Evolutionary conservation across 2,888 invertebrate species (phyloP).

Genomic region (Hemaris fuciformis): DNA sequence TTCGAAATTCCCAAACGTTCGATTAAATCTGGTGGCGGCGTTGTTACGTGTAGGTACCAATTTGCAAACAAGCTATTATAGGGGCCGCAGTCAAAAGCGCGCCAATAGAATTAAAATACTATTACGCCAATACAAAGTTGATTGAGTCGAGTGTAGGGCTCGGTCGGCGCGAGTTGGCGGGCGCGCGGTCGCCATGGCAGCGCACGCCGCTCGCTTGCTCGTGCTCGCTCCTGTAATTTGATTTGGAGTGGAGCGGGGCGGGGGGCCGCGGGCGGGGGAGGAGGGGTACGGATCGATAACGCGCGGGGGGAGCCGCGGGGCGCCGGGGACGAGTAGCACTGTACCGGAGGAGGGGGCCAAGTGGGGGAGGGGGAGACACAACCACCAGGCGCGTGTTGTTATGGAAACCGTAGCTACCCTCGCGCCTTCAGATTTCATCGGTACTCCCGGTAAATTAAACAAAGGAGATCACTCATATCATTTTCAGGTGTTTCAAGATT

Average conservation of each 20-base stretch:
- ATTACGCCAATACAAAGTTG: conserved; percentile 76
- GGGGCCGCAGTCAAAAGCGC: conserved; percentile 67
- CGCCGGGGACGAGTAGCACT: conserved; percentile 14
- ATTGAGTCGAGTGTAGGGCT: conserved; percentile 51
- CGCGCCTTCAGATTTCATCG: conserved; percentile 76
- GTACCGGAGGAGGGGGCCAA: conserved; percentile 21
- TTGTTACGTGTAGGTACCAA: conserved; percentile 53
- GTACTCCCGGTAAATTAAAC: conserved; percentile 77
- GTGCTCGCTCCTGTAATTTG: conserved; percentile 74
- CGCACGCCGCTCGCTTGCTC: conserved; percentile 42
- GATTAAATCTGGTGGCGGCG: conserved; percentile 41
- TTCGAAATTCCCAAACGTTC: conserved; percentile 31
- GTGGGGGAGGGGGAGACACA: conserved; percentile 25
- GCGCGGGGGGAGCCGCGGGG: conserved; percentile 32
- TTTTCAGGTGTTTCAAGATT: conserved; percentile 42
- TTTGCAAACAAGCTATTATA: conserved; percentile 69
- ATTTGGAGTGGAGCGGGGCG: conserved; percentile 72
- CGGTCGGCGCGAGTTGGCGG: conserved; percentile 20
- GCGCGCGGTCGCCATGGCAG: conserved; percentile 23
- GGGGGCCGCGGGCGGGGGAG: conserved; percentile 30
- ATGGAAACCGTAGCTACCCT: conserved; percentile 78
- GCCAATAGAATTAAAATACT: conserved; percentile 79
- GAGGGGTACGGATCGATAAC: conserved; percentile 50
- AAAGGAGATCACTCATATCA: conserved; percentile 70
- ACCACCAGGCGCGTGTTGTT: conserved; percentile 73